phyloP scores from a whole-genome alignment of 2,797 vertebrate species.

The Acanthornis magna region DNA sequence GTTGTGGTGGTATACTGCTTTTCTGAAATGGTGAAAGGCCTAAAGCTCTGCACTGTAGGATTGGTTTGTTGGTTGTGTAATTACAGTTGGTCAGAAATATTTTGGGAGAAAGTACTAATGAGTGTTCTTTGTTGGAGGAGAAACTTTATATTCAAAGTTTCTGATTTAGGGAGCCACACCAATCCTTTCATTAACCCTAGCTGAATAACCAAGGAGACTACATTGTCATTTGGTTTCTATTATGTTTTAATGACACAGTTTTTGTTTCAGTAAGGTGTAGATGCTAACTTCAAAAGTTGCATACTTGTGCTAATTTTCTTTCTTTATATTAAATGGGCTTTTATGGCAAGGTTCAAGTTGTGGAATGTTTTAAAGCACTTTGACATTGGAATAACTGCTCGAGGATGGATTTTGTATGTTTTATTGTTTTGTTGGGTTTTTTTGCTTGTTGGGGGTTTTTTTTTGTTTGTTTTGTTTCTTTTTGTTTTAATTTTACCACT shows the following conservation, averaged over 20 bases:
- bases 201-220: neutral
- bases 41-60: neutral
- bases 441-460: neutral
- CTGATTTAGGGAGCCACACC: neutral
- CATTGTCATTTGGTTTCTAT: neutral
- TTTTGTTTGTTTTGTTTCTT: neutral
- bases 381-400: neutral
- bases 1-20: neutral
- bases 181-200: neutral
- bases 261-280: neutral
- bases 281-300: neutral
- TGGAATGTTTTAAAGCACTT: neutral
- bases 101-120: neutral
- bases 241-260: neutral
- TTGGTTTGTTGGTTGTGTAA: neutral
- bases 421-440: neutral
- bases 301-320: neutral
- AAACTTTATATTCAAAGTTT: neutral
- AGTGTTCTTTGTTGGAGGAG: neutral
- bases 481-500: neutral
- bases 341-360: neutral
- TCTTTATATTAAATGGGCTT: neutral
- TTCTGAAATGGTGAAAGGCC: neutral
- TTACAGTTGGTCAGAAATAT: neutral
- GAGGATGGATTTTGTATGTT: neutral